Evolutionary conservation across 2,113 vertebrate species (phyloP), one percentile per base, ranked within the genome.

Genomic region (Aix galericulata): DNA sequence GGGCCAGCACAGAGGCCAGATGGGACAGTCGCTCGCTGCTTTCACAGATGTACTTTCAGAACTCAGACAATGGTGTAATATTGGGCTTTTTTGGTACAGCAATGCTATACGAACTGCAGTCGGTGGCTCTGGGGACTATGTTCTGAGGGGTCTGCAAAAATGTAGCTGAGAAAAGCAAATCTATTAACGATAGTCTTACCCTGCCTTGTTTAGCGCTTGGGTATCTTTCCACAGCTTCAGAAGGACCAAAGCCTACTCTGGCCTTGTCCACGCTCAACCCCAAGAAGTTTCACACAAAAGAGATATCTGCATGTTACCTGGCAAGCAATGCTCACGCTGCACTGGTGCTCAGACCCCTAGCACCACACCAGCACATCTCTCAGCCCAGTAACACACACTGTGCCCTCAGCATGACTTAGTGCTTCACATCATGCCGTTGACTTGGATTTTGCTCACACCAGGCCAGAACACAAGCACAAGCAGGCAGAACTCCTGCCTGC

Each of bases 251-350:
- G 29, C 10, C 29, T 83, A 23, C 17, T n/a, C 58, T 64, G 26
- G 13, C 31, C 73, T 75, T 14, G 26, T 11, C 36, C 46, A 42
- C 2, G 0, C 75, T 59, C 64, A 69, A 8, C 14, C 77, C 46
- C 7, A 4, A 66, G n/a, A 50, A 2, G 3, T 86, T 75, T 63
- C 48, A 55, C 8, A 1, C 18, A 50, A 31, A 83, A 91, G 27
- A 0, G 1, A 32, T 3, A 7, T 8, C 38, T 17, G 4, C 11
- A 7, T 25, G 3, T 3, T 3, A 7, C 4, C 21, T 27, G 38
- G 14, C 17, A 63, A 38, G 42, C 27, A 60, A 11, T 0, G 5
- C 26, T 29, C n/a, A 8, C 22, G 7, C 25, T 42, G 38, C 4
- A 2, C 8, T 5, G 25, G 17, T 26, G 46, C 48, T 32, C 20